Evolutionary conservation across 2,888 invertebrate genomes (phyloP).

Genomic region (Branchinecta sandiegonensis): DNA sequence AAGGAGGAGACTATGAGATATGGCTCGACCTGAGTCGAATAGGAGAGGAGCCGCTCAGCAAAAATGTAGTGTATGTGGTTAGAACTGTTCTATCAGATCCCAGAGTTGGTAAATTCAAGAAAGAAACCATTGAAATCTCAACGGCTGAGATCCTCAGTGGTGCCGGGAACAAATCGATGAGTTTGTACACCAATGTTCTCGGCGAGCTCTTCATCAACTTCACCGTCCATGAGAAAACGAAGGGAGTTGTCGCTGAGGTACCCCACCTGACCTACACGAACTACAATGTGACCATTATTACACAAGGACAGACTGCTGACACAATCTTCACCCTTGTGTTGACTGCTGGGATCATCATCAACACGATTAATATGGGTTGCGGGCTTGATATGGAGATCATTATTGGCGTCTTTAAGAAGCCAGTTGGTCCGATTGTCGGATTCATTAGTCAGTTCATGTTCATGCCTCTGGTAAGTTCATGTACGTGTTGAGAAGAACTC

Average conservation of each 20-base stretch:
- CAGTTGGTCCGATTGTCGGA: conserved; percentile 39
- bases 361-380: conserved; percentile 38
- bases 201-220: conserved; percentile 12
- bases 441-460: conserved; percentile 39
- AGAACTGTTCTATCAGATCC: not conserved
- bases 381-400: conserved; percentile 35
- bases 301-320: conserved; percentile 25
- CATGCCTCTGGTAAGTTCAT: conserved; percentile 39
- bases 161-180: not conserved
- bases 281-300: not conserved
- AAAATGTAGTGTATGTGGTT: not conserved
- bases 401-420: conserved; percentile 35
- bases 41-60: not conserved
- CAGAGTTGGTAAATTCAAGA: not conserved
- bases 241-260: not conserved
- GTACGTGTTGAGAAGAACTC: no score
- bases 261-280: not conserved
- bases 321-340: conserved; percentile 32
- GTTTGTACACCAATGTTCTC: not conserved
- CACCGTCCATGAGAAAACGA: not conserved
- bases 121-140: not conserved
- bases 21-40: not conserved
- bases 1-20: not conserved
- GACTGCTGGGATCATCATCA: conserved; percentile 32
- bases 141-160: not conserved